Evolutionary conservation across 2,113 vertebrate species (phyloP), one percentile per base, ranked within the genome.

Genomic region (Solea senegalensis): DNA sequence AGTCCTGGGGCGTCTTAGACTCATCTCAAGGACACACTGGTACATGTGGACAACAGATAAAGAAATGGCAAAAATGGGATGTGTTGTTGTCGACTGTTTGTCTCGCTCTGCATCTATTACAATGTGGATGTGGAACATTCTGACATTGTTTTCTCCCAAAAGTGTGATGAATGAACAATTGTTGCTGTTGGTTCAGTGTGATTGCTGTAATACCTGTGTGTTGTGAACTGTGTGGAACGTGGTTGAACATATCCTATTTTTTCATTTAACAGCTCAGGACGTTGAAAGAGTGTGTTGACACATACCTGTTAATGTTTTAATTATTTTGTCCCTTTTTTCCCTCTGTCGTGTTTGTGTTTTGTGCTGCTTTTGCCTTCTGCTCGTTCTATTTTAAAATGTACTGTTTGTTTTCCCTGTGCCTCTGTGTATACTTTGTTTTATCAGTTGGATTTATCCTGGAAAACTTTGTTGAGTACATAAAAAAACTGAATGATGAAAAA

Each of bases 81-180:
- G 60, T 46, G 3, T 54, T 63, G 69, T 57, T 41, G 9, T 52
- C 61, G 65, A 61, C 62, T 44, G 45, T 78, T 81, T 72, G 43
- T 49, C 53, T 69, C 2, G 61, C 62, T 79, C 77, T 74, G 53
- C 69, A 67, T 73, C 69, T 45, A 57, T 78, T 51, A 72, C 26
- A 8, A 53, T 21, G 50, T 63, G 65, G 65, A 85, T 79, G 50
- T 80, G 69, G 69, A 82, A 52, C 72, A 62, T 15, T 81, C 54
- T 48, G 66, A 56, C 28, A 16, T 55, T 72, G 34, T 72, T 41
- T 89, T 80, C 60, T 80, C 82, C 68, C 78, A 52, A 52, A 46
- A 57, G 77, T 54, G 48, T 58, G 59, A 86, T 84, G 74, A 84
- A 88, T 77, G 81, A 83, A 82, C 78, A 54, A 86, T 86, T 71